These are phyloP conservation scores for Chascanopsetta lugubris DNA, from an alignment of 2,113 vertebrate genomes.

Conservation along the genomic window DNA sequence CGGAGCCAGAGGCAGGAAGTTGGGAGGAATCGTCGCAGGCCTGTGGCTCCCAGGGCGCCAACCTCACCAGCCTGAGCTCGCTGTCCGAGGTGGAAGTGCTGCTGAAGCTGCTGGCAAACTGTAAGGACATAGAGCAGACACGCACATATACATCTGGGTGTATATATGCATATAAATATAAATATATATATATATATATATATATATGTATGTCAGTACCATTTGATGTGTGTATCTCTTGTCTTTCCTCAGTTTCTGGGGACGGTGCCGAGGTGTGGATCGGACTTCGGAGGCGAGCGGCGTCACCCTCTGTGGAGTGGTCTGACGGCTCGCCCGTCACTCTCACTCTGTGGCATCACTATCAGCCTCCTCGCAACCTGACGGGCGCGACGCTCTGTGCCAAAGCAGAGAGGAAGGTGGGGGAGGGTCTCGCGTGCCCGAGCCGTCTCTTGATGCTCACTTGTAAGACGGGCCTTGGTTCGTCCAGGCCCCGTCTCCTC, in stretches of 20 bases:
- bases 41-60: conserved; percentile 79
- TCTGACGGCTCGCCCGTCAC: conserved; percentile 83
- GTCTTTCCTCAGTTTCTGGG: conserved; percentile 75
- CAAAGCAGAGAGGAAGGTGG: conserved; percentile 84
- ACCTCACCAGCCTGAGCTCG: conserved; percentile 84
- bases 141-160: background rate
- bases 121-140: conserved; percentile 76
- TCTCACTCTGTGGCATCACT: conserved; percentile 87
- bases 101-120: conserved; percentile 78
- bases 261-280: conserved; percentile 87
- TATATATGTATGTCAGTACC: background rate
- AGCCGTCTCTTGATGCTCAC: too few relatives aligned
- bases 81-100: conserved; percentile 88
- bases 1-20: conserved; percentile 78
- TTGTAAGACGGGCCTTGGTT: too few relatives aligned
- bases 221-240: background rate
- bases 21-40: conserved; percentile 85
- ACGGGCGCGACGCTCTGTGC: conserved; percentile 81
- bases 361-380: conserved; percentile 82
- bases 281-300: conserved; percentile 83
- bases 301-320: conserved; percentile 84
- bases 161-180: background rate
- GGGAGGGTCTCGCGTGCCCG: conserved; percentile 21
- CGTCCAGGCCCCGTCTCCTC: too few relatives aligned
- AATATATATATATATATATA: background rate